These are phyloP conservation scores for Pseudoatta argentina DNA, from an alignment of 1,140 invertebrate genomes.

Conservation along the genomic window DNA sequence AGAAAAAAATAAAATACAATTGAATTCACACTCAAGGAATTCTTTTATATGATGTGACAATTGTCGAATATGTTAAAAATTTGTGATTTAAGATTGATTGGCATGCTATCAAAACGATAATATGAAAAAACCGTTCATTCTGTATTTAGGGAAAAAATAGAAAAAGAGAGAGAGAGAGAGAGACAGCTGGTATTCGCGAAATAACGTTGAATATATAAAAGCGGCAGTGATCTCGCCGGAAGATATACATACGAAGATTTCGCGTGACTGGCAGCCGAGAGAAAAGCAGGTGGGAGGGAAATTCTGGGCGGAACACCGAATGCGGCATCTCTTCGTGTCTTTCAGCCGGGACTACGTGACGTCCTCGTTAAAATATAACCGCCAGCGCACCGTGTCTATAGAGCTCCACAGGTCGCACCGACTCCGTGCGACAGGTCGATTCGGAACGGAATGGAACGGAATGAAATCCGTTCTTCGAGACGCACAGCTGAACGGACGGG, in stretches of 20 bases:
- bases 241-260: slow-evolving; percentile 51
- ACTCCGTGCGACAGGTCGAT: slow-evolving; percentile 25
- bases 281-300: slow-evolving; percentile 29
- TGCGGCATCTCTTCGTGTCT: slow-evolving; percentile 35
- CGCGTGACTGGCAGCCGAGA: slow-evolving; percentile 53
- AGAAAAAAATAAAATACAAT: neutral
- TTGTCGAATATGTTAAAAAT: slow-evolving; percentile 3
- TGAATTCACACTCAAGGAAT: neutral
- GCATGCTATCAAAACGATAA: neutral
- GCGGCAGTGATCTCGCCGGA: slow-evolving; percentile 25
- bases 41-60: neutral
- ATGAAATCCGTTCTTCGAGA: neutral
- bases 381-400: slow-evolving; percentile 32
- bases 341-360: slow-evolving; percentile 45
- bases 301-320: slow-evolving; percentile 23
- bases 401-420: slow-evolving; percentile 19
- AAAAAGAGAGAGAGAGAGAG: neutral
- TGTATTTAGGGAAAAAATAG: neutral
- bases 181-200: neutral
- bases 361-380: slow-evolving; percentile 65
- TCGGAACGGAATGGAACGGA: slow-evolving; percentile 13
- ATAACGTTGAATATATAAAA: slow-evolving; percentile 62
- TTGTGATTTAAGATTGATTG: slow-evolving; percentile 14
- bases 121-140: neutral
- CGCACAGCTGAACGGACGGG: neutral